Evolutionary conservation across 1,140 invertebrate species (phyloP).

Genomic region (Gonatopus flavifemur): DNA sequence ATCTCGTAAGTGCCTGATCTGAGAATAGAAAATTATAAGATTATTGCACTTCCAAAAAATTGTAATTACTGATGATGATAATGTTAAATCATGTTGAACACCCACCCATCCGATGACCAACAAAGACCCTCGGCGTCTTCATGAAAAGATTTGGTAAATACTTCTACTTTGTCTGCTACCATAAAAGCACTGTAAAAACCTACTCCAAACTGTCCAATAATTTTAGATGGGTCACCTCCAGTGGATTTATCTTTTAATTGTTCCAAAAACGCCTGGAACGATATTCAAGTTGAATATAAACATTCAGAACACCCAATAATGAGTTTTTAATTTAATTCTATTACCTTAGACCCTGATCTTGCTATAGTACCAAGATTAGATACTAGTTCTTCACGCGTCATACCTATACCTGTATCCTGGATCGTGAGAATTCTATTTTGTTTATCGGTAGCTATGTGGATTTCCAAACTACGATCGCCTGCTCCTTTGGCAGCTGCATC

Average conservation of each 20-base stretch:
- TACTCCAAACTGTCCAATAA: conserved; percentile 98
- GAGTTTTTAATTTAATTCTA: not conserved
- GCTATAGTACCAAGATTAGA: conserved; percentile 94
- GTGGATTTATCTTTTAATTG: conserved; percentile 74
- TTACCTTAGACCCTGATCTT: conserved; percentile 89
- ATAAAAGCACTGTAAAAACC: conserved; percentile 98
- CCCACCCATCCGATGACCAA: conserved; percentile 89
- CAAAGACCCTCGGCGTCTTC: conserved; percentile 69
- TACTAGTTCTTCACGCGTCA: conserved; percentile 90
- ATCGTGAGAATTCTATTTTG: conserved; percentile 82
- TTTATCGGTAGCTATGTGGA: conserved; percentile 88
- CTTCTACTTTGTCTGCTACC: conserved; percentile 93
- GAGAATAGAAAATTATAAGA: too few species aligned
- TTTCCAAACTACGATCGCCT: conserved; percentile 73
- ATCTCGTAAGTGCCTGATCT: conserved; percentile 89
- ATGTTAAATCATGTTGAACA: too few species aligned
- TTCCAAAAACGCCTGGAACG: conserved; percentile 75
- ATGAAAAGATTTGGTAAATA: conserved; percentile 75
- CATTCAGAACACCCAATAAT: not conserved
- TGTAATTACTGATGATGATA: too few species aligned
- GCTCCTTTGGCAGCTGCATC: conserved; percentile 45
- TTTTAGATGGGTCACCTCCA: conserved; percentile 68
- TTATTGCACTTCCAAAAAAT: not conserved
- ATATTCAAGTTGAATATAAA: not conserved
- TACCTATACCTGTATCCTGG: conserved; percentile 92